Evolutionary conservation across 2,888 invertebrate genomes (phyloP).

Genomic region (Watsonalla binaria): DNA sequence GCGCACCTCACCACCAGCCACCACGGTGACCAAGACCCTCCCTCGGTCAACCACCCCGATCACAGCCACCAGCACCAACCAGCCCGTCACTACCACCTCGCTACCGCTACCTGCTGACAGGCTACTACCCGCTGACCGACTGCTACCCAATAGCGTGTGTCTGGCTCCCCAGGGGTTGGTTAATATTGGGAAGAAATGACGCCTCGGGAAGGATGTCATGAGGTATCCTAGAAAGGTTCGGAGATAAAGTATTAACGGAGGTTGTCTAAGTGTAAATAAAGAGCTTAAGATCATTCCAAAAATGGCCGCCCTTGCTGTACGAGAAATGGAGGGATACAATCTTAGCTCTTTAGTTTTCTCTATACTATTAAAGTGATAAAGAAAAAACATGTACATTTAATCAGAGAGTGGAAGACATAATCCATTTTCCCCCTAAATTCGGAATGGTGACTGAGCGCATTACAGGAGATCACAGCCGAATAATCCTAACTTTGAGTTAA

Average conservation of each 20-base stretch:
- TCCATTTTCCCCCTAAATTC: too few relatives aligned
- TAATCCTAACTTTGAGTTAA: too few relatives aligned
- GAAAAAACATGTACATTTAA: too few relatives aligned
- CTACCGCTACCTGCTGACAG: conserved; percentile 33
- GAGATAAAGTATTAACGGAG: conserved; percentile 29
- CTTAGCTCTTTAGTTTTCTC: too few relatives aligned
- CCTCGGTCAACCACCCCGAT: conserved; percentile 55
- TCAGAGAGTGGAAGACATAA: too few relatives aligned
- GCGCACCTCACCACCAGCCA: conserved; percentile 60
- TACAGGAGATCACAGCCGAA: too few relatives aligned
- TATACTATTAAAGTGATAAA: too few relatives aligned
- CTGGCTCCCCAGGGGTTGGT: conserved; percentile 63
- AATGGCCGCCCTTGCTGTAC: too few relatives aligned
- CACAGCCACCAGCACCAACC: conserved; percentile 24
- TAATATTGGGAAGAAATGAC: conserved; percentile 74
- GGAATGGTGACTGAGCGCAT: too few relatives aligned
- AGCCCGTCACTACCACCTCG: conserved; percentile 14
- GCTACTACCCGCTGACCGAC: conserved; percentile 49
- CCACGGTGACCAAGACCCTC: conserved; percentile 45
- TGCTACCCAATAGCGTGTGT: conserved; percentile 37
- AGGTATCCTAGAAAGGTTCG: conserved; percentile 56
- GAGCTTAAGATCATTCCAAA: too few relatives aligned
- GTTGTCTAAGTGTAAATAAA: too few relatives aligned
- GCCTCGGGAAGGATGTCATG: conserved; percentile 51
- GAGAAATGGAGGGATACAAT: too few relatives aligned